Conservation (phyloP, 2,888 invertebrate species). For the Harpalus rubripes region DNA sequence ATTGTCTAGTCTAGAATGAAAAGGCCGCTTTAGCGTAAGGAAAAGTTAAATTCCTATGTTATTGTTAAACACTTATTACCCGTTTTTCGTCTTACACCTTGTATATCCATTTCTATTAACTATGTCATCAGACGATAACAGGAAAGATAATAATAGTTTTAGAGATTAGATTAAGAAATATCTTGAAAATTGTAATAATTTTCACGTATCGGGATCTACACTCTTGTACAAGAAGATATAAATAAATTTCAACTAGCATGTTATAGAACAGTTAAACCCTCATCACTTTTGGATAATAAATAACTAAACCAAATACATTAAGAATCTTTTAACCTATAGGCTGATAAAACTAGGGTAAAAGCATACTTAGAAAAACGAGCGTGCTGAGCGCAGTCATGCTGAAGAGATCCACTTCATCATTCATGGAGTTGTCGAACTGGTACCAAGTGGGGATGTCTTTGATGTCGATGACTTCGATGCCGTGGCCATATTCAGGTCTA, state of each 20-base stretch:
- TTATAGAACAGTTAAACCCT: background rate
- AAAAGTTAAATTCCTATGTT: too few species aligned
- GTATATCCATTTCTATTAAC: too few species aligned
- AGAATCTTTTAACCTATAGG: background rate
- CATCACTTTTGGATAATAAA: background rate
- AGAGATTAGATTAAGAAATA: too few species aligned
- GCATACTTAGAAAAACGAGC: slow-evolving; percentile 74
- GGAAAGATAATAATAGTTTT: too few species aligned
- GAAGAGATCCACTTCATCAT: slow-evolving; percentile 72
- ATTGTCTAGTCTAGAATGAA: too few species aligned
- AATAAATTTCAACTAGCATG: slow-evolving; percentile 5
- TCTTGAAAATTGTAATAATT: too few species aligned
- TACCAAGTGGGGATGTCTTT: slow-evolving; percentile 72
- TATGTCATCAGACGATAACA: too few species aligned
- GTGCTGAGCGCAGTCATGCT: slow-evolving; percentile 74
- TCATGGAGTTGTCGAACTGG: slow-evolving; percentile 71
- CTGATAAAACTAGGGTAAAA: background rate
- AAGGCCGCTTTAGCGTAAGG: too few species aligned
- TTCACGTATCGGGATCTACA: too few species aligned
- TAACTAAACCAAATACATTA: background rate
- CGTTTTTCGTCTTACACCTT: too few species aligned
- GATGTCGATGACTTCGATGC: slow-evolving; percentile 72
- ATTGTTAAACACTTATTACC: too few species aligned
- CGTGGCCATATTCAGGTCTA: slow-evolving; percentile 69
- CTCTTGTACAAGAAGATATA: background rate